Conservation (phyloP, 2,888 invertebrate genomes). For the Plebejus argus region DNA sequence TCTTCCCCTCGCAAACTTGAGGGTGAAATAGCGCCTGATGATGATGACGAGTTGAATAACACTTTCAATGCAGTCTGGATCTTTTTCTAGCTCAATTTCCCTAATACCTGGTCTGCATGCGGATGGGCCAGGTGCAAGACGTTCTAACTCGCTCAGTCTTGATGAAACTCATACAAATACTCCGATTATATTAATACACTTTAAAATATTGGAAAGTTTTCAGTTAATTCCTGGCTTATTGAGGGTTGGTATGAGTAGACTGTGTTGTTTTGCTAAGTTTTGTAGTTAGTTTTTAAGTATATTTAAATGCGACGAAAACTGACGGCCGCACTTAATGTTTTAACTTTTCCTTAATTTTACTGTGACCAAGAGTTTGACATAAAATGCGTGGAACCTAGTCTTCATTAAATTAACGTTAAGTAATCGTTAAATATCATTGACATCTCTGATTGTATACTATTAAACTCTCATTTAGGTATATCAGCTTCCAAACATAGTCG, state of each 20-base stretch:
- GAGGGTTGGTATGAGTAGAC: neutral
- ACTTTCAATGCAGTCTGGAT: conserved; percentile 11
- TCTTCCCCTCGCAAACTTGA: no score
- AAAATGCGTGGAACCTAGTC: no score
- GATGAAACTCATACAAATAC: conserved; percentile 30
- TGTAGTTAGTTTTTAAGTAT: no score
- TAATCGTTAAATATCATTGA: no score
- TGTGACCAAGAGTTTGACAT: no score
- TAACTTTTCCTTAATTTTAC: no score
- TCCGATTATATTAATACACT: neutral
- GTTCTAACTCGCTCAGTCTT: conserved; percentile 38
- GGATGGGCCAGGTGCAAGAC: conserved; percentile 44
- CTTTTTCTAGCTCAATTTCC: conserved; percentile 38
- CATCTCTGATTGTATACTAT: no score
- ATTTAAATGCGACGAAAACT: no score
- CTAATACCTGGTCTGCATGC: conserved; percentile 42
- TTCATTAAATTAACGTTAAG: no score
- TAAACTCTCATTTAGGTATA: no score
- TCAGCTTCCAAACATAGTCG: no score
- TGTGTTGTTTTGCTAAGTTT: neutral
- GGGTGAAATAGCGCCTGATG: neutral
- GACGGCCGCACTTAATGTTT: no score
- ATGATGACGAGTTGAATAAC: conserved; percentile 7
- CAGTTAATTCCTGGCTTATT: neutral
- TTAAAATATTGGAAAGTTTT: neutral